Evolutionary conservation across 1,140 invertebrate genomes (phyloP), one percentile per base, ranked within the genome.

Genomic region (Neodiprion pinetum): DNA sequence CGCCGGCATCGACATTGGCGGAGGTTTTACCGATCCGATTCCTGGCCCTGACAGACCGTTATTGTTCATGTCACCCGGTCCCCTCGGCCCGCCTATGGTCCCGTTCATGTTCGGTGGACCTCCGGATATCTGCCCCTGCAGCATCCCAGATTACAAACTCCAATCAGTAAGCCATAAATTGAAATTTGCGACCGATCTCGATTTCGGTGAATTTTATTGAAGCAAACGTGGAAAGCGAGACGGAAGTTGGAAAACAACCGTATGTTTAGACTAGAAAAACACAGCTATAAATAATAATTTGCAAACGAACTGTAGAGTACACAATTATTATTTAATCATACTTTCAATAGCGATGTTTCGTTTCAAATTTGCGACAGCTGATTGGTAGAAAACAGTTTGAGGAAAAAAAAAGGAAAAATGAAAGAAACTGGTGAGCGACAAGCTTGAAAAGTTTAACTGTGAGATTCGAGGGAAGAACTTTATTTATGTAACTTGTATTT

Each of bases 51-150:
- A 88, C 1, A 89, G 77, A 11, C 88, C 88, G 71, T 89, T 89
- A 77, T 89, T 89, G 79, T 89, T 89, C 87, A 89, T 87, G 71
- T 89, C 88, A 5, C 87, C 88, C 7, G 88, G 88, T 11, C 86
- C 85, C 21, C 86, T 76, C 72, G 85, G 82, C 9, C 85, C 85
- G 17, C 67, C 67, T 69, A 69, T 7, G 67, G 82, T 87, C 1
- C 88, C 88, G 78, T 89, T 89, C 61, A 88, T 82, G 21, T 84
- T 85, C 21, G 86, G 82, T 12, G 82, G 78, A 1, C 82, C 82
- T 48, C 82, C 83, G 49, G 88, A 82, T 84, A 89, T 86, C 76
- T 88, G 87, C 77, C 87, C 87, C 88, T 89, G 81, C 23, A 86
- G 81, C 72, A 79, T 11, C 17, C 67, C 10, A 69, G 14, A 69